Conservation (phyloP, 2,797 vertebrate genomes). For the Scomberomorus guttatus region DNA sequence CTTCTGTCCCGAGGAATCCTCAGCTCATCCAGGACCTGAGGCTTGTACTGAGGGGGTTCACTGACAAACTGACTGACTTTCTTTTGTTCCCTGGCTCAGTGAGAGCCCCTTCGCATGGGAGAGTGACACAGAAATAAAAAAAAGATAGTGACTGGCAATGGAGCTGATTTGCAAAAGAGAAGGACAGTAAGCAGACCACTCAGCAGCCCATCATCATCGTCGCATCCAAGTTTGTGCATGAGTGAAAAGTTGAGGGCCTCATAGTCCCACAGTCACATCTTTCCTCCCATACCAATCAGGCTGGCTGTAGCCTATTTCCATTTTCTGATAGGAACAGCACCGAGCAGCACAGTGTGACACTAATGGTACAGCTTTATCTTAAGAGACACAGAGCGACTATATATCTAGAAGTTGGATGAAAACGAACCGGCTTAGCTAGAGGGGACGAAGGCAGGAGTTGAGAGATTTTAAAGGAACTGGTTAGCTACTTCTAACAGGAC, state of each 20-base stretch:
- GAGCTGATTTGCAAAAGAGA: background rate
- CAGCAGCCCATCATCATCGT: conserved; percentile 16
- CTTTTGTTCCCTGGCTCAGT: conserved; percentile 22
- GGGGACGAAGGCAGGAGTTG: conserved; percentile 18
- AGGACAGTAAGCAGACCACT: background rate
- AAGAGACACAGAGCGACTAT: conserved; percentile 43
- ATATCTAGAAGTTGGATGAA: conserved; percentile 47
- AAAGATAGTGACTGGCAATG: background rate
- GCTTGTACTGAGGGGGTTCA: background rate
- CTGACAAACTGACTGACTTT: conserved; percentile 11
- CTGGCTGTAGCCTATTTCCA: conserved; percentile 46
- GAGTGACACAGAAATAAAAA: conserved; percentile 9
- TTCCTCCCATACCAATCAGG: conserved; percentile 16
- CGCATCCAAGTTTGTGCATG: background rate
- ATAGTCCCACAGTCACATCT: conserved; percentile 5
- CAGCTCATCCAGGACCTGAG: background rate
- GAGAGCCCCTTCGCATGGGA: background rate
- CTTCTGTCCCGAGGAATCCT: conserved; percentile 32
- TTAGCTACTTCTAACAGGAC: background rate
- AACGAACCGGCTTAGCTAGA: conserved; percentile 29
- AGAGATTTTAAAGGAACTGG: conserved; percentile 14
- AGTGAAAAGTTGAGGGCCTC: conserved; percentile 21
- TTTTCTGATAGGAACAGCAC: conserved; percentile 56
- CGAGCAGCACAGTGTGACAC: conserved; percentile 38
- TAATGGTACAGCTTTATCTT: conserved; percentile 62